A percentile compares a stretch with the other conserved stretches of the same genome.
Evolutionary conservation across 2,888 invertebrate genomes (phyloP).

Genomic region (Heteromurus nitidus): DNA sequence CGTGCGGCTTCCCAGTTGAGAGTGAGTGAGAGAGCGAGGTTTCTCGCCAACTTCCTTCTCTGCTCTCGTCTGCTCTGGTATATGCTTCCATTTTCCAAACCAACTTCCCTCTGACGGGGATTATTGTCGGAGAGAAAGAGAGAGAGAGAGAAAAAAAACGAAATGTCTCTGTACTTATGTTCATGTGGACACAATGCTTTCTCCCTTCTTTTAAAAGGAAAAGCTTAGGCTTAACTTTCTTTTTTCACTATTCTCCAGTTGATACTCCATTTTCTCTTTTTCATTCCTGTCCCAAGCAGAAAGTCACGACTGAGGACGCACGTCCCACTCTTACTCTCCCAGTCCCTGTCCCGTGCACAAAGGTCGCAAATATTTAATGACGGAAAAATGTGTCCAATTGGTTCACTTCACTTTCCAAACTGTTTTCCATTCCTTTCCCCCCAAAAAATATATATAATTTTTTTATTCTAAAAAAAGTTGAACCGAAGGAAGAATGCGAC

Average conservation of each 20-base stretch:
- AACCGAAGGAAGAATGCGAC: background rate
- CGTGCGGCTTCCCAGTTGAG: background rate
- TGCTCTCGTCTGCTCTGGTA: background rate
- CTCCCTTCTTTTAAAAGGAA: too few species aligned
- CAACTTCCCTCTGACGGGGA: constrained; percentile 31
- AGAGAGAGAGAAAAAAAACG: background rate
- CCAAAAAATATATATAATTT: too few species aligned
- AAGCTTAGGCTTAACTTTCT: background rate
- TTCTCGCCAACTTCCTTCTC: constrained; percentile 40
- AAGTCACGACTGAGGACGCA: too few species aligned
- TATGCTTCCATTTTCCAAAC: too few species aligned
- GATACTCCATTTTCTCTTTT: background rate
- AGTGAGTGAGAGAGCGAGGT: constrained; percentile 51
- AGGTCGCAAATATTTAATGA: constrained; percentile 57
- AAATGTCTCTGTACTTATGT: background rate
- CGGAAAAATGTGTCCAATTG: constrained; percentile 37
- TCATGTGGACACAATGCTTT: too few species aligned
- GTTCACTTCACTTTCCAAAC: background rate
- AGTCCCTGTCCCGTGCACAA: background rate
- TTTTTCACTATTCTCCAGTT: background rate
- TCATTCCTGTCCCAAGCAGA: constrained; percentile 8
- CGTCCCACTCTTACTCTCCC: constrained; percentile 2
- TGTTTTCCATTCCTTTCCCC: constrained; percentile 1
- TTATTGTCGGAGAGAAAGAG: constrained; percentile 16
- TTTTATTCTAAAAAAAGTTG: background rate